Conservation (phyloP, 37 sponge, comb jelly and placozoan genomes). For the Beroe forskalii region DNA sequence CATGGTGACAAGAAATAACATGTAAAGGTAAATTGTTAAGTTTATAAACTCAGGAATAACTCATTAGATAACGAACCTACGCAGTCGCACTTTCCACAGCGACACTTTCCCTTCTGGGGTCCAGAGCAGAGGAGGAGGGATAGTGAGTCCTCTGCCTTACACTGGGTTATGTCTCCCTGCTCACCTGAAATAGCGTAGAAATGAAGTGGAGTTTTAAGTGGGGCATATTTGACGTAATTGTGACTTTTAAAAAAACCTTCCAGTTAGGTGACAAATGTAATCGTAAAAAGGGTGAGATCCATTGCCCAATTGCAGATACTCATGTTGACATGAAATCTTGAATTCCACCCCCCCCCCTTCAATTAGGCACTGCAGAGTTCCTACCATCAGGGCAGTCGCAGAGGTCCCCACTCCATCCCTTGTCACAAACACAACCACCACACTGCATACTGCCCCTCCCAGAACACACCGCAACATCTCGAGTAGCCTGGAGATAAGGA, state of each 20-base stretch:
- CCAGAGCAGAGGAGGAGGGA: background rate
- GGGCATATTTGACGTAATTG: too few species aligned
- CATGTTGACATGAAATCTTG: too few species aligned
- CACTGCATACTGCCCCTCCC: background rate
- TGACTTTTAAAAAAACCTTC: too few species aligned
- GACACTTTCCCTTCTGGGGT: conserved; percentile 3
- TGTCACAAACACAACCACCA: conserved; percentile 43
- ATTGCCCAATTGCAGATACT: too few species aligned
- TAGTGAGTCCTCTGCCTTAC: background rate
- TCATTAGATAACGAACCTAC: conserved; percentile 24
- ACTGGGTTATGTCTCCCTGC: background rate
- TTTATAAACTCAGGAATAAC: too few species aligned
- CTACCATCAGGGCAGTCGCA: conserved; percentile 52
- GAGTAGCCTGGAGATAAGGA: background rate
- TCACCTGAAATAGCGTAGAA: background rate
- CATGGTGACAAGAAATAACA: too few species aligned
- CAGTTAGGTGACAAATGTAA: too few species aligned
- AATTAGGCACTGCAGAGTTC: too few species aligned
- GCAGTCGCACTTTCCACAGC: conserved; percentile 52
- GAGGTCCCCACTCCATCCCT: conserved; percentile 33
- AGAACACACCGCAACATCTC: background rate
- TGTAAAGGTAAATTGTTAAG: too few species aligned
- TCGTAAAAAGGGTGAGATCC: too few species aligned
- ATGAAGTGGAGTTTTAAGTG: too few species aligned
- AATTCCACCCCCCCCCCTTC: too few species aligned